Conservation (phyloP, 2,113 vertebrate species). For the Monarcha castaneiventris region DNA sequence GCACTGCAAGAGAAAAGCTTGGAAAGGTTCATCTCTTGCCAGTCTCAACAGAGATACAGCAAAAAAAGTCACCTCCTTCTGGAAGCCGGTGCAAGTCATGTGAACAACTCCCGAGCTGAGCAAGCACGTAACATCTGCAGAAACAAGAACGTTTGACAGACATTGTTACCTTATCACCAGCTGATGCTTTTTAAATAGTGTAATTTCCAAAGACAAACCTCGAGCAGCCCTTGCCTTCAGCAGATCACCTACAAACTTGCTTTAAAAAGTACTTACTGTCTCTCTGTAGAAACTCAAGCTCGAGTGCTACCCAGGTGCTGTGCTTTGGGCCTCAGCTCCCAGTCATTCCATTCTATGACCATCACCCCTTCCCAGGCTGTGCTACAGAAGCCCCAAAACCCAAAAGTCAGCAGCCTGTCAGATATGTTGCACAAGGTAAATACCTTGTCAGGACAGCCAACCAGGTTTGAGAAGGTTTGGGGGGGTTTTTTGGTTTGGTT, state of each 20-base stretch:
- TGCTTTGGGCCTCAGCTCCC: not conserved
- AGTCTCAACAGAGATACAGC: not conserved
- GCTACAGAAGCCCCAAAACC: not conserved
- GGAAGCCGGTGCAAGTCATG: conserved; percentile 90
- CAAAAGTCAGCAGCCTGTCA: not conserved
- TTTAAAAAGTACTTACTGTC: not conserved
- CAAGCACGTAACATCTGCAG: conserved; percentile 88
- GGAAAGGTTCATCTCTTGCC: not conserved
- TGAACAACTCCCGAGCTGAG: conserved; percentile 88
- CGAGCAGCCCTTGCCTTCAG: not conserved
- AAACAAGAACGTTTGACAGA: not conserved
- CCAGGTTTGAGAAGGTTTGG: not conserved
- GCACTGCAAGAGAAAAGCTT: not conserved
- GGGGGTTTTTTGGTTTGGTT: not conserved
- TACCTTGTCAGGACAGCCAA: not conserved
- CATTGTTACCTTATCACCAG: accelerated
- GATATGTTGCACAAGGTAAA: not conserved
- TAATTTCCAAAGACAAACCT: not conserved
- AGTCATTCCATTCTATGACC: not conserved
- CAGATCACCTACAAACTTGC: not conserved
- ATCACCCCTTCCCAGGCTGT: not conserved
- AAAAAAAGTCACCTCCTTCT: conserved; percentile 84
- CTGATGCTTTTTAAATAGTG: not conserved
- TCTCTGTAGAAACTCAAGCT: not conserved
- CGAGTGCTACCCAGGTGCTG: not conserved